A percentile compares a stretch with the other conserved stretches of the same genome.
These are phyloP conservation scores for Trematocara variabile DNA, from an alignment of 2,113 vertebrate species.

Conservation along the genomic window DNA sequence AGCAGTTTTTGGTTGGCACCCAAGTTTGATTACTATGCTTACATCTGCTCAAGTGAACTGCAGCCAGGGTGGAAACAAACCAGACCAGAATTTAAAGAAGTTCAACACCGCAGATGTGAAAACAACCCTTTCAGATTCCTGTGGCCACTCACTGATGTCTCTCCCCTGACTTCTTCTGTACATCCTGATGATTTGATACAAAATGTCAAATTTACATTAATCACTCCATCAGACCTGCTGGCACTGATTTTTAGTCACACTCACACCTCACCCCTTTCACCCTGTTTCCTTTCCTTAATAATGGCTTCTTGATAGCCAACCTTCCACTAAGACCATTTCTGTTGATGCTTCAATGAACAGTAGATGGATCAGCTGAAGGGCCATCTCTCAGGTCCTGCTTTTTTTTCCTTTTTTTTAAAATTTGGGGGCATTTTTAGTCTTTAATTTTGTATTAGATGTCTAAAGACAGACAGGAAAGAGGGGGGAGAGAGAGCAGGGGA, in stretches of 20 bases:
- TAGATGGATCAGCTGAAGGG: not conserved
- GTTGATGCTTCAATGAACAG: not conserved
- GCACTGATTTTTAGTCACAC: not conserved
- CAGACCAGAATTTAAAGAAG: not conserved
- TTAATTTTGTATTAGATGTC: not conserved
- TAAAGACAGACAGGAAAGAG: not conserved
- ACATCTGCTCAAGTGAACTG: not conserved
- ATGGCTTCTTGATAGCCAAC: not conserved
- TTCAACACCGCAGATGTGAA: not conserved
- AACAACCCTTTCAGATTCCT: not conserved
- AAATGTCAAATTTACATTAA: not conserved
- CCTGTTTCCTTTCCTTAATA: not conserved
- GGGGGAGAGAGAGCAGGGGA: not conserved
- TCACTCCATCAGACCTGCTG: not conserved
- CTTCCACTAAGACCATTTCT: not conserved
- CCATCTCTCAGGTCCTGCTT: not conserved
- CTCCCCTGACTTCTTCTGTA: not conserved
- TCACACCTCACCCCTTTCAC: not conserved
- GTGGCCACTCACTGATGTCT: not conserved
- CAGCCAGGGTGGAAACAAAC: not conserved
- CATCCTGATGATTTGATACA: not conserved
- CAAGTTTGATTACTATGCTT: not conserved
- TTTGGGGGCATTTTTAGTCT: not conserved
- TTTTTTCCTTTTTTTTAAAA: not conserved
- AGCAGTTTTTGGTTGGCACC: not conserved